Evolutionary conservation across 2,113 vertebrate genomes (phyloP).

Genomic region (Varanus salvator): DNA sequence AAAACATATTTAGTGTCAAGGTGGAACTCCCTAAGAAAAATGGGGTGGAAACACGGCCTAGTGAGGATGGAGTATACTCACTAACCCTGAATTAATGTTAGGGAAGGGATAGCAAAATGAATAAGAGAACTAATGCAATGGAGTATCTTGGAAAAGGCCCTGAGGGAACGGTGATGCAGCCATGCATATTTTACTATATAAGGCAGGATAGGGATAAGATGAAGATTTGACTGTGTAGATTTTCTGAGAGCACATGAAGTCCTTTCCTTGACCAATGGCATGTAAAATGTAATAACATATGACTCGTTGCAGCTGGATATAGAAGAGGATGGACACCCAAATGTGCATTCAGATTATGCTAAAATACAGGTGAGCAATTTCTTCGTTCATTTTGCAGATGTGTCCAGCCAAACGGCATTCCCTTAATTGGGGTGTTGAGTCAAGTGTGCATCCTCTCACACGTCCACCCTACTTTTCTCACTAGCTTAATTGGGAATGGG

Average conservation of each 20-base stretch:
- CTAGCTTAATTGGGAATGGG: neutral
- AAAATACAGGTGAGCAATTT: neutral
- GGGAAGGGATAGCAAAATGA: neutral
- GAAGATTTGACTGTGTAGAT: neutral
- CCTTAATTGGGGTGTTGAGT: neutral
- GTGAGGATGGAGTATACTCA: neutral
- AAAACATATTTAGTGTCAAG: neutral
- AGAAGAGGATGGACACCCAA: neutral
- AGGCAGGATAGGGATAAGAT: neutral
- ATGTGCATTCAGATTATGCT: neutral
- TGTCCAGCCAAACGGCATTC: neutral
- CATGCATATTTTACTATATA: neutral
- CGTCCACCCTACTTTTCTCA: neutral
- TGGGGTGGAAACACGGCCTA: too few relatives aligned
- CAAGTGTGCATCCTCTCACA: neutral
- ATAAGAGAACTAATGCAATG: neutral
- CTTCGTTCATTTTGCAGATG: neutral
- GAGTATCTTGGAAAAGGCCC: neutral
- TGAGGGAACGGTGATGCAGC: neutral
- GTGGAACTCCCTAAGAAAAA: neutral
- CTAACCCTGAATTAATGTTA: neutral
- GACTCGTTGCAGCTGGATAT: neutral
- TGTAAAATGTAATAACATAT: neutral
- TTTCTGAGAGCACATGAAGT: neutral
- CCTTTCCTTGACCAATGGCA: neutral